Evolutionary conservation across 2,113 vertebrate species (phyloP), one percentile per base, ranked within the genome.

Genomic region (Bubo bubo): DNA sequence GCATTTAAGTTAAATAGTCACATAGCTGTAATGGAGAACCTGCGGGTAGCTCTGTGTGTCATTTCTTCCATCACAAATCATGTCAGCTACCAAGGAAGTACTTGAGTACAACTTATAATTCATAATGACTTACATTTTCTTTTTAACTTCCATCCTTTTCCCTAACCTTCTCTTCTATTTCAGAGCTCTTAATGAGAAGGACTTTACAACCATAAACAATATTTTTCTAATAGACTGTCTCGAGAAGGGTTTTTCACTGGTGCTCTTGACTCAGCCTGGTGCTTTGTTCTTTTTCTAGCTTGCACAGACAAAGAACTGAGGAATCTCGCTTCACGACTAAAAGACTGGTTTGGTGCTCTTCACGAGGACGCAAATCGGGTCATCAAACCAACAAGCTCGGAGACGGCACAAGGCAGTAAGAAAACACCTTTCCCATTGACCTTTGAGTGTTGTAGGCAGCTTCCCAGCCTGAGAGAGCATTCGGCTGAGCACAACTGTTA

Each of bases 341-440:
- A 99, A 82, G 99, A 99, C 94, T 99, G 99, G 99, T 99, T 99
- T 7, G 99, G 99, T 30, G 98, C 99, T 95, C 98, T 99, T 18
- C 99, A 99, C 10, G 98, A 99, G 67, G 99, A 99, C 0, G 99
- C 99, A 13, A 99, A 99, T 95, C 98, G 99, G 92, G 99, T 99
- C 97, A 98, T 99, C 96, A 99, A 99, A 94, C 98, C 98, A 63
- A 99, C 98, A 26, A 99, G 98, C 97, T 98, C 98, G 2, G 98
- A 99, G 63, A 88, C 97, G 0, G 93, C 98, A 35, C 98, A 98
- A 98, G 98, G 98, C 98, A 99, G 99, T 99, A 98, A 99, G 99
- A 90, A 77, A 55, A 43, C 35, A 35, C 67, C 17, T 75, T 88
- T 66, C 27, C 62, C 2, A 0, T 28, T 59, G 37, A 73, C 5